Percentiles rank a stretch among this genome's conserved stretches.
phyloP scores from a whole-genome alignment of 2,797 vertebrate species.

The Sebastes cheni region DNA sequence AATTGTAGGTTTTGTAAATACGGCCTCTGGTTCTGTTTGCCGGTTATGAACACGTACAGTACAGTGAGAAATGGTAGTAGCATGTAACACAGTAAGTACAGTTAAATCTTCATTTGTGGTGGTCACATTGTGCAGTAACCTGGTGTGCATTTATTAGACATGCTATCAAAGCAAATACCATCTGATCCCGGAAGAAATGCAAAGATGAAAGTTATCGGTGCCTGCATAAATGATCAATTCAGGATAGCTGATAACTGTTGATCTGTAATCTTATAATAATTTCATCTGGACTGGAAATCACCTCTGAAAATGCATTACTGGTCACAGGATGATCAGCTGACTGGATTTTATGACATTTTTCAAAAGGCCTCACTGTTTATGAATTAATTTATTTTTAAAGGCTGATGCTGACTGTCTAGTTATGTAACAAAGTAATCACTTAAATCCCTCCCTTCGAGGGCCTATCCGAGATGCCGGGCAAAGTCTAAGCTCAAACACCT shows the following conservation, averaged over 20 bases:
- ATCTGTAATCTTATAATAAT: not conserved
- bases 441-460: conserved; percentile 9
- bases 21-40: not conserved
- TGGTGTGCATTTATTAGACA: not conserved
- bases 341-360: not conserved
- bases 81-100: not conserved
- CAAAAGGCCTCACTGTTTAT: not conserved
- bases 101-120: not conserved
- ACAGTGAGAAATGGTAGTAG: not conserved
- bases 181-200: not conserved
- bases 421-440: conserved; percentile 14
- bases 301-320: not conserved
- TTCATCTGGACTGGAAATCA: not conserved
- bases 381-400: not conserved
- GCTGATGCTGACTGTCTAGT: not conserved
- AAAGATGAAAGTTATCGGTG: not conserved
- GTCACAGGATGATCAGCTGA: not conserved
- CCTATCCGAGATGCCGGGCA: not conserved
- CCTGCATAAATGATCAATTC: not conserved
- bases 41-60: not conserved
- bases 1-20: not conserved
- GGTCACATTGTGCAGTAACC: not conserved
- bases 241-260: not conserved
- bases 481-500: conserved; percentile 42
- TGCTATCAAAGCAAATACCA: not conserved